phyloP scores from a whole-genome alignment of 2,888 invertebrate species.

The Pimpla rufipes region DNA sequence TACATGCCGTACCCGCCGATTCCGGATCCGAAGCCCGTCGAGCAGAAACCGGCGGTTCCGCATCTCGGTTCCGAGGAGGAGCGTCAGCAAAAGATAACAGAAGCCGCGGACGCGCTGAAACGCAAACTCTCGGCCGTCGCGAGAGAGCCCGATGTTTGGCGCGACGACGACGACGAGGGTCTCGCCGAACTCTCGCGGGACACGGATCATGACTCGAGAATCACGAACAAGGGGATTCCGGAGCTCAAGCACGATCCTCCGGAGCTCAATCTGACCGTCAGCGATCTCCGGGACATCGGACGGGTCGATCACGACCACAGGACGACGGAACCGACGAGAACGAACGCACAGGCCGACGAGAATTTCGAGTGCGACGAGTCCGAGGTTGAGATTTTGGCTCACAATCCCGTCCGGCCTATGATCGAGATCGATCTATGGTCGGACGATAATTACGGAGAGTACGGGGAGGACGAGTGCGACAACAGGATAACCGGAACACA shows the following conservation, averaged over 20 bases:
- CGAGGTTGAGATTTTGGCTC: slow-evolving; percentile 50
- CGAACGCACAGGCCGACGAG: neutral
- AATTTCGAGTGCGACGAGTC: slow-evolving; percentile 34
- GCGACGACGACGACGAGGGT: slow-evolving; percentile 56
- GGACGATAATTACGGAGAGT: slow-evolving; percentile 31
- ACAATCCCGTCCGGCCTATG: slow-evolving; percentile 40
- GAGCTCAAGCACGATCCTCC: slow-evolving; percentile 78
- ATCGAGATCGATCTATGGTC: slow-evolving; percentile 60
- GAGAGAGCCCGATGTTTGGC: slow-evolving; percentile 73
- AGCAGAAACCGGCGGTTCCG: slow-evolving; percentile 71
- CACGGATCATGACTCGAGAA: slow-evolving; percentile 42
- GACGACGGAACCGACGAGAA: slow-evolving; percentile 15
- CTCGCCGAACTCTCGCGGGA: slow-evolving; percentile 45
- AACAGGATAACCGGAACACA: neutral
- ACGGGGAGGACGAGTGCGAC: neutral
- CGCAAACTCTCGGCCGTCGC: slow-evolving; percentile 78
- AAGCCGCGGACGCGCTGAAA: slow-evolving; percentile 81
- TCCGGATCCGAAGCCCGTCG: slow-evolving; percentile 8
- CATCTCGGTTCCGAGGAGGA: slow-evolving; percentile 82
- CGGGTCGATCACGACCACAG: slow-evolving; percentile 76
- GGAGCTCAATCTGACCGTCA: slow-evolving; percentile 78
- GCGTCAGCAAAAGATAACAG: slow-evolving; percentile 80
- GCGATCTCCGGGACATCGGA: slow-evolving; percentile 81
- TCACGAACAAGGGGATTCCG: slow-evolving; percentile 72
- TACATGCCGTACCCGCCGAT: neutral